phyloP scores from a whole-genome alignment of 2,113 vertebrate species.

The Tupaia chinensis region DNA sequence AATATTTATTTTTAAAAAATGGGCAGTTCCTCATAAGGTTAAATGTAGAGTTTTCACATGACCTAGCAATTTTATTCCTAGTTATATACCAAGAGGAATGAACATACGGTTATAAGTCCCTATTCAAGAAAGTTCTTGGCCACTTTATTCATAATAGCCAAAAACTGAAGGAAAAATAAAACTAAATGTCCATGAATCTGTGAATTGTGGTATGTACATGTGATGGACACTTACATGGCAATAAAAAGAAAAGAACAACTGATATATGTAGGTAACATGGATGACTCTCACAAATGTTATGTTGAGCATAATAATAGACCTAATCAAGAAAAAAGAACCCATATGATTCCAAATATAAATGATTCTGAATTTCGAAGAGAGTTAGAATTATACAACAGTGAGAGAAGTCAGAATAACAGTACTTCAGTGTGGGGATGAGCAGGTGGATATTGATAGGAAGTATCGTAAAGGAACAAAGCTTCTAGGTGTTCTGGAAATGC shows the following conservation, averaged over 20 bases:
- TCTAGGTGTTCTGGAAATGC: background rate
- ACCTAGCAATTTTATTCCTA: background rate
- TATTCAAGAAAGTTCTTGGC: too few species aligned
- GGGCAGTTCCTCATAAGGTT: background rate
- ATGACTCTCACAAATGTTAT: background rate
- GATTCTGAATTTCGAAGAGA: background rate
- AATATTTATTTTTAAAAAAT: background rate
- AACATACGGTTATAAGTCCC: too few species aligned
- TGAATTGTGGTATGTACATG: background rate
- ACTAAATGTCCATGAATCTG: background rate
- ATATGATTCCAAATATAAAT: background rate
- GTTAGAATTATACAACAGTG: background rate
- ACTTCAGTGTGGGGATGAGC: background rate
- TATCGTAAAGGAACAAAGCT: background rate
- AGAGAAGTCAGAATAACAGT: background rate
- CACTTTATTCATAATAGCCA: too few species aligned
- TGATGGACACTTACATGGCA: background rate
- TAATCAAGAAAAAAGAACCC: background rate
- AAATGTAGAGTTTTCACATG: background rate
- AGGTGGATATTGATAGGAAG: background rate
- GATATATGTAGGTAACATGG: background rate
- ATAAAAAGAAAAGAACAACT: constrained; percentile 5
- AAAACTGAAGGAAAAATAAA: background rate
- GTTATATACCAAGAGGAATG: too few species aligned
- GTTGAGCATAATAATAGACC: background rate